These are phyloP conservation scores for Molossus alvarezi DNA, from an alignment of 2,797 vertebrate genomes.

Conservation along the genomic window DNA sequence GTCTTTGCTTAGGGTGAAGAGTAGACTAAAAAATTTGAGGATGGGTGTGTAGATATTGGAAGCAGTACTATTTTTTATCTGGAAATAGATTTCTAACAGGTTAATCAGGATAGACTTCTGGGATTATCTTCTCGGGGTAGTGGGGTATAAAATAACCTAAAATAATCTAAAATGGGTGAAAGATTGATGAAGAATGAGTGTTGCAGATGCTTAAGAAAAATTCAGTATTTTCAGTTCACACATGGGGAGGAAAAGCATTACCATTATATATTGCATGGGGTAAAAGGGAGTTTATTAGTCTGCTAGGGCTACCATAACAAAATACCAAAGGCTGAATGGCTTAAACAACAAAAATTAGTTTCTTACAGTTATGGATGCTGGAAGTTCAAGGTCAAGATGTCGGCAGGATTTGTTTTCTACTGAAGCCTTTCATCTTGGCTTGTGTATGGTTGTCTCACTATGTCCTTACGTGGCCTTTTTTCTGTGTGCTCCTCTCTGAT, in stretches of 20 bases:
- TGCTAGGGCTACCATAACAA: neutral
- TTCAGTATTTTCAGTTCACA: slow-evolving; percentile 39
- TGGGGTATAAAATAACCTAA: neutral
- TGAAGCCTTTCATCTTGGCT: neutral
- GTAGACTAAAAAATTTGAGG: neutral
- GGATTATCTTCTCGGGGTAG: slow-evolving; percentile 18
- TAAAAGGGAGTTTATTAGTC: slow-evolving; percentile 22
- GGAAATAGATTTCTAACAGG: neutral
- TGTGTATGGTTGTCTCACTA: neutral
- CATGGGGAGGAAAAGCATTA: neutral
- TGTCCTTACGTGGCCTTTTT: neutral
- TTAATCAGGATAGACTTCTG: neutral
- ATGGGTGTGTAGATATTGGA: neutral
- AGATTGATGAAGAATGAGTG: neutral
- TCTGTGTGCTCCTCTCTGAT: neutral
- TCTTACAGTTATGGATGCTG: neutral
- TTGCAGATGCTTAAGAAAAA: slow-evolving; percentile 10
- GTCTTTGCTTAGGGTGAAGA: neutral
- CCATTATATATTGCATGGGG: neutral
- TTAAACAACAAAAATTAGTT: neutral
- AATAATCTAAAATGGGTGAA: neutral
- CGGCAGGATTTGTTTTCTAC: neutral
- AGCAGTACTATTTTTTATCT: neutral
- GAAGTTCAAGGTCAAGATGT: neutral
- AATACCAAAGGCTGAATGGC: neutral